Percentiles rank a stretch among this genome's conserved stretches.
phyloP scores from a whole-genome alignment of 2,113 vertebrate genomes.

The Istiophorus platypterus region DNA sequence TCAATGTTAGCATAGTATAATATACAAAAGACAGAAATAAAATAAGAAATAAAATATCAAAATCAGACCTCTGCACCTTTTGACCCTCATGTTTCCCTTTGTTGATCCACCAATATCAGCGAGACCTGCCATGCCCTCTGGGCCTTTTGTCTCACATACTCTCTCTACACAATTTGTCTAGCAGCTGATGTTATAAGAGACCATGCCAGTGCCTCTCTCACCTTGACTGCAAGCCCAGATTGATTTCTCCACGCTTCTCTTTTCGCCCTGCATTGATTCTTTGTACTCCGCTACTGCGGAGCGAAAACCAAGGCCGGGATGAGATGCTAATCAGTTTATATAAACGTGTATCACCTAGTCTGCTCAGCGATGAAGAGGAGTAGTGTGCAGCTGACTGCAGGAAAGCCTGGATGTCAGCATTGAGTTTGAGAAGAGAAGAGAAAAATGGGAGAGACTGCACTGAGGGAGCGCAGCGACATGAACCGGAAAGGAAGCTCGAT shows the following conservation, averaged over 20 bases:
- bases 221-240: conserved; percentile 61
- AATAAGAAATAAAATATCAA: conserved; percentile 25
- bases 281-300: conserved; percentile 23
- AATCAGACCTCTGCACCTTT: not conserved
- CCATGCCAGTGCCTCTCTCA: conserved; percentile 50
- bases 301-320: conserved; percentile 37
- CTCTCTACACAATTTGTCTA: conserved; percentile 37
- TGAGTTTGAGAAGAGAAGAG: conserved; percentile 22
- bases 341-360: conserved; percentile 47
- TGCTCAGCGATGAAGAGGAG: conserved; percentile 40
- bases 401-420: conserved; percentile 14
- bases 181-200: conserved; percentile 51
- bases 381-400: conserved; percentile 25
- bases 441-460: conserved; percentile 3
- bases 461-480: conserved; percentile 32
- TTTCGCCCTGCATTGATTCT: conserved; percentile 60
- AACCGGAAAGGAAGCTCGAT: conserved; percentile 59
- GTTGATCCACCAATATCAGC: conserved; percentile 27
- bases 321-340: conserved; percentile 68
- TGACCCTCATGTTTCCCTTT: not conserved
- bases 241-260: conserved; percentile 64
- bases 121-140: conserved; percentile 34
- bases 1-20: conserved; percentile 2
- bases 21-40: not conserved
- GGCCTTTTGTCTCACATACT: conserved; percentile 24